phyloP scores from a whole-genome alignment of 2,888 invertebrate species.

The Mantis religiosa region DNA sequence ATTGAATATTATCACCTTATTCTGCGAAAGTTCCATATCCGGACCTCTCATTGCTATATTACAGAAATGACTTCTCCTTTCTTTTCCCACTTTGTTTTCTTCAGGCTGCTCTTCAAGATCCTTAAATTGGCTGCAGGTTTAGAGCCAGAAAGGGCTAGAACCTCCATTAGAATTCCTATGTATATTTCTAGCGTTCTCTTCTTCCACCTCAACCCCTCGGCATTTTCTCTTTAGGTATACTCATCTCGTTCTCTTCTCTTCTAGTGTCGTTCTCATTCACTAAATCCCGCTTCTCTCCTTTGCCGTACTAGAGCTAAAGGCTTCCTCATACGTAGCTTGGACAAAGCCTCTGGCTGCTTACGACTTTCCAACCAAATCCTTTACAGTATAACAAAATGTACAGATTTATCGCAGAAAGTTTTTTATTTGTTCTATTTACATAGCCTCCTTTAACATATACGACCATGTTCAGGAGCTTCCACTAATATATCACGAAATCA shows the following conservation, averaged over 20 bases:
- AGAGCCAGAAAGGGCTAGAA: neutral
- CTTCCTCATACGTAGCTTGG: neutral
- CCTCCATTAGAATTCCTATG: slow-evolving; percentile 12
- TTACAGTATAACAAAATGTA: too few relatives aligned
- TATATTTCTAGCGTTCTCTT: neutral
- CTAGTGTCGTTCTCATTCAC: neutral
- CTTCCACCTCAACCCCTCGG: neutral
- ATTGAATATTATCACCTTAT: neutral
- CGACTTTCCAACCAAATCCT: too few relatives aligned
- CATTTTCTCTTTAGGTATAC: neutral
- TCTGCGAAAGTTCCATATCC: neutral
- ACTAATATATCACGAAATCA: too few relatives aligned
- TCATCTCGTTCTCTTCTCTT: neutral
- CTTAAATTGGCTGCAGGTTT: slow-evolving; percentile 1
- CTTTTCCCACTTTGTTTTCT: neutral
- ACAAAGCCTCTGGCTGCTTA: neutral
- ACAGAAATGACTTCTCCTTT: neutral
- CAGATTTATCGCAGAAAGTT: too few relatives aligned
- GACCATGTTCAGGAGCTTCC: too few relatives aligned
- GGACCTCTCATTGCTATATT: neutral
- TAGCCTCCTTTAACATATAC: too few relatives aligned
- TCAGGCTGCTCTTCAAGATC: neutral
- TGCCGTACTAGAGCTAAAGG: neutral
- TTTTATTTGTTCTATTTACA: too few relatives aligned
- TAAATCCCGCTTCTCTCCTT: neutral